These are phyloP conservation scores for Mastomys coucha DNA, from an alignment of 2,113 vertebrate species.

Conservation along the genomic window DNA sequence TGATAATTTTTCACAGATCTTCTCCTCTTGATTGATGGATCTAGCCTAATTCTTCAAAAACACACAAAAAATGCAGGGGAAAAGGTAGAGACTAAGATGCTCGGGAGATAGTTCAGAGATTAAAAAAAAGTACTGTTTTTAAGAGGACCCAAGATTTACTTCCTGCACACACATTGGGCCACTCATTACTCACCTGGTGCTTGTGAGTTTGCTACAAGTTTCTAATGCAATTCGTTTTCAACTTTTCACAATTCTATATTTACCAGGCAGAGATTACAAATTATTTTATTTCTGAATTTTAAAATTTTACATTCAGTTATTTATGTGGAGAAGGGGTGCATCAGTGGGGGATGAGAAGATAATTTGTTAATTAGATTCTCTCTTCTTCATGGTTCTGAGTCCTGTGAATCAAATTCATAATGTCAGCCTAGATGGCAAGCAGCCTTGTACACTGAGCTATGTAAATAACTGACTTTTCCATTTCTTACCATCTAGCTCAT, in stretches of 20 bases:
- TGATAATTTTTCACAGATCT: background rate
- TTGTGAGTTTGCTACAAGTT: background rate
- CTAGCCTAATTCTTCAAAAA: background rate
- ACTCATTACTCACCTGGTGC: no score
- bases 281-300: background rate
- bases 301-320: background rate
- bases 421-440: background rate
- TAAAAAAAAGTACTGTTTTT: background rate
- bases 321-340: background rate
- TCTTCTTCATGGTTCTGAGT: background rate
- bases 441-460: background rate
- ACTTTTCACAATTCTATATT: background rate
- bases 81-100: background rate
- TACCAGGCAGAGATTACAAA: background rate
- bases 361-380: background rate
- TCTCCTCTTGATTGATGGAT: background rate
- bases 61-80: background rate
- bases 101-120: background rate
- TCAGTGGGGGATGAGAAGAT: background rate
- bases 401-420: background rate
- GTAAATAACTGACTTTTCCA: background rate
- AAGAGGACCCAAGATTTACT: background rate
- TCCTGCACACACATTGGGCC: background rate
- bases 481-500: background rate
- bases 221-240: background rate